Percentiles rank a stretch among this genome's conserved stretches.
Conservation (phyloP, 2,113 vertebrate species). For the Pomatorhinus ruficollis region DNA sequence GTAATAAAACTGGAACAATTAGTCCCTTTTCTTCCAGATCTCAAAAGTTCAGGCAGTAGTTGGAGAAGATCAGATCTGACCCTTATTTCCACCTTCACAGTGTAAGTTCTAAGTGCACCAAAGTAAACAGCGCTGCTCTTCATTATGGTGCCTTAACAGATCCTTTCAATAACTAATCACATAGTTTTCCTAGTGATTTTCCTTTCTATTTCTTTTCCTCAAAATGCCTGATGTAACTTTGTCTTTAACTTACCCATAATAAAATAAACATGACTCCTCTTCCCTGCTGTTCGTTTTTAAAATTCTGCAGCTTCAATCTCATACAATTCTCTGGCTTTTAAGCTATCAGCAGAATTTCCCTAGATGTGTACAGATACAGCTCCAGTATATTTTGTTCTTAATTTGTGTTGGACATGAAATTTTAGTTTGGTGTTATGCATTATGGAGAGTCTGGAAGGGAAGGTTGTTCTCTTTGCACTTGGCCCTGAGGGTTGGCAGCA, state of each 20-base stretch:
- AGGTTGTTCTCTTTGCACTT: slow-evolving; percentile 70
- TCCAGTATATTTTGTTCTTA: slow-evolving; percentile 46
- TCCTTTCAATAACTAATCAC: not conserved
- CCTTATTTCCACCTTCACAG: not conserved
- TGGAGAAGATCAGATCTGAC: not conserved
- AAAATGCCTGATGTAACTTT: not conserved
- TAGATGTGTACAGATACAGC: not conserved
- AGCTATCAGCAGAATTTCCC: slow-evolving; percentile 47
- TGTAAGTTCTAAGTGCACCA: not conserved
- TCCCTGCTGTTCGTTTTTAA: not conserved
- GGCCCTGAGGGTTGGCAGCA: slow-evolving; percentile 73
- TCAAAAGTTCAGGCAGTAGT: not conserved
- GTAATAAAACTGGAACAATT: slow-evolving; percentile 15
- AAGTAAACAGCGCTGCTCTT: slow-evolving; percentile 1
- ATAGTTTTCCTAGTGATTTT: not conserved
- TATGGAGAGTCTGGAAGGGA: slow-evolving; percentile 56
- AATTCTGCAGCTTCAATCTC: not conserved
- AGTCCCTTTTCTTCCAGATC: not conserved
- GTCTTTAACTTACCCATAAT: not conserved
- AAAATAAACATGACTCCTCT: not conserved
- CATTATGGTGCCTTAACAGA: not conserved
- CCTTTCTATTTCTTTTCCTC: not conserved
- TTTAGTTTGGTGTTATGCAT: slow-evolving; percentile 64
- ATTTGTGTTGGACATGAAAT: slow-evolving; percentile 64
- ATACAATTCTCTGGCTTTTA: not conserved